Percentiles rank a stretch among this genome's conserved stretches.
phyloP scores from a whole-genome alignment of 2,888 invertebrate species.

The Lucinisca nassula region DNA sequence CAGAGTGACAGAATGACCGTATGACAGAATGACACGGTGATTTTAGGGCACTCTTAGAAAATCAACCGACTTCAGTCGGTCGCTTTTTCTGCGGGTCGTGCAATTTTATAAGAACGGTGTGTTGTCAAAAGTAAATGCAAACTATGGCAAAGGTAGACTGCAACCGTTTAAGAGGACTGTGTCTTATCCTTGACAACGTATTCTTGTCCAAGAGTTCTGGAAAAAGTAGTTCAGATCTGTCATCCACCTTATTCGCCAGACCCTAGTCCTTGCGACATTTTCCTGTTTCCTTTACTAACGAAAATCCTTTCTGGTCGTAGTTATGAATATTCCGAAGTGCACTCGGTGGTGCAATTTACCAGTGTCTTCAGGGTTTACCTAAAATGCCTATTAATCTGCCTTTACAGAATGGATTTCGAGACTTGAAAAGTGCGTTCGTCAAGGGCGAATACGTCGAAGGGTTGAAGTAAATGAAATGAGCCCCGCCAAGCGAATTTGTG shows the following conservation, averaged over 20 bases:
- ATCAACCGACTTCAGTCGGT: too few species aligned
- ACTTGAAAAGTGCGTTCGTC: slow-evolving; percentile 1
- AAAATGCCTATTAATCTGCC: slow-evolving; percentile 19
- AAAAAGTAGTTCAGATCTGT: neutral
- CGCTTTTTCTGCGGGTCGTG: too few species aligned
- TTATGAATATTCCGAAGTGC: neutral
- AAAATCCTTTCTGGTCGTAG: neutral
- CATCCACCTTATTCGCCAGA: slow-evolving; percentile 11
- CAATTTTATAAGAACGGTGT: too few species aligned
- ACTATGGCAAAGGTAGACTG: too few species aligned
- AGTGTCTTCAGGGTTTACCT: slow-evolving; percentile 1
- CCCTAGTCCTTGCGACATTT: neutral
- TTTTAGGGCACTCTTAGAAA: too few species aligned
- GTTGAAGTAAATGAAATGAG: neutral
- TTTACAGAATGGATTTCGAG: neutral
- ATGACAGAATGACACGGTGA: too few species aligned
- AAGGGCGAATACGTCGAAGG: slow-evolving; percentile 11
- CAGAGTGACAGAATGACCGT: too few species aligned
- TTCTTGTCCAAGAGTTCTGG: too few species aligned
- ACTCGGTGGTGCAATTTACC: slow-evolving; percentile 7
- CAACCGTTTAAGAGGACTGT: too few species aligned
- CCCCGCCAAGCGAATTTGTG: too few species aligned
- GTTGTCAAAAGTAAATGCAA: too few species aligned
- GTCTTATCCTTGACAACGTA: too few species aligned
- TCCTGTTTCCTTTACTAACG: neutral